A percentile compares a stretch with the other conserved stretches of the same genome.
Conservation (phyloP, 1,140 invertebrate genomes). For the Coelopa frigida region DNA sequence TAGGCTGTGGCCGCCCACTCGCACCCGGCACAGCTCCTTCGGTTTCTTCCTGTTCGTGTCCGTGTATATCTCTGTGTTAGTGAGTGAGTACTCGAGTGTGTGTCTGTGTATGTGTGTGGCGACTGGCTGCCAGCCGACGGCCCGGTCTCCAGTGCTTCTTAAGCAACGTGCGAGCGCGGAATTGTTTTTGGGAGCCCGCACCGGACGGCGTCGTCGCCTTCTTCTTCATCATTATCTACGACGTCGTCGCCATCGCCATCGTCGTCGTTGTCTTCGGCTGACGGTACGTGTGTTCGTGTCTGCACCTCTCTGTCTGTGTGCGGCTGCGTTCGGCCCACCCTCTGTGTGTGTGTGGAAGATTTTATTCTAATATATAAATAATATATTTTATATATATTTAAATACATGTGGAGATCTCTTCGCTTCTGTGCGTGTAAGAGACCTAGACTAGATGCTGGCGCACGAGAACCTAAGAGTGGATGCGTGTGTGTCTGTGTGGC, state of each 20-base stretch:
- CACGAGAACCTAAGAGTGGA: not conserved
- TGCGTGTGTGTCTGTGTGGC: too few relatives aligned
- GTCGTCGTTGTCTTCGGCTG: constrained; percentile 20
- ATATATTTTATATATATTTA: constrained; percentile 43
- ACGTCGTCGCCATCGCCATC: constrained; percentile 20
- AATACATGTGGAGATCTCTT: constrained; percentile 16
- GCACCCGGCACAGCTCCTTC: not conserved
- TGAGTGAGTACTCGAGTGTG: too few relatives aligned
- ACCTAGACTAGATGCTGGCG: not conserved
- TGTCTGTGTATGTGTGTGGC: constrained; percentile 13
- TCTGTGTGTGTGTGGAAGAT: constrained; percentile 33
- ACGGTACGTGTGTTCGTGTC: constrained; percentile 15
- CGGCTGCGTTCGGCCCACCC: not conserved
- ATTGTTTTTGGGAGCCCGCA: constrained; percentile 1
- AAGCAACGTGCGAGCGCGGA: constrained; percentile 41
- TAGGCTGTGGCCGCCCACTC: too few relatives aligned
- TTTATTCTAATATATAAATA: constrained; percentile 43
- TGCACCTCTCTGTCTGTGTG: not conserved
- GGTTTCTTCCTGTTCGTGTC: constrained; percentile 2
- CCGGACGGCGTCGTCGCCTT: constrained; percentile 10
- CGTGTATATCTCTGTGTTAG: not conserved
- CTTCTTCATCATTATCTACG: constrained; percentile 12
- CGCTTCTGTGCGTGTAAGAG: constrained; percentile 6
- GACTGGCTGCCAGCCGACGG: constrained; percentile 15
- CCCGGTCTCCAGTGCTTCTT: constrained; percentile 41